Conservation (phyloP, 2,888 invertebrate species). For the Allygus modestus region DNA sequence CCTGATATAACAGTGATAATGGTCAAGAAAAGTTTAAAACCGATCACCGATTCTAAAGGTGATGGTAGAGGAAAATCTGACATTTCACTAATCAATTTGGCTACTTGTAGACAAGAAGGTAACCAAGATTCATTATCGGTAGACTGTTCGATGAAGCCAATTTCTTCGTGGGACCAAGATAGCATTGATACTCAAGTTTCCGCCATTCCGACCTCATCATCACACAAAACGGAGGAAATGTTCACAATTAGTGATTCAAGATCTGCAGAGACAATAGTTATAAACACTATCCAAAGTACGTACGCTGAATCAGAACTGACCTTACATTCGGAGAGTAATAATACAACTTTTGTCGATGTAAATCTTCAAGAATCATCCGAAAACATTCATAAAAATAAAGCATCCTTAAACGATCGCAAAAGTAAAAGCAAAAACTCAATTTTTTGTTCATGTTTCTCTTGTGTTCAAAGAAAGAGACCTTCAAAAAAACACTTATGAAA, state of each 20-base stretch:
- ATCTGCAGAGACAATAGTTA: neutral
- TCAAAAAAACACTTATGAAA: neutral
- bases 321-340: neutral
- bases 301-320: conserved; percentile 21
- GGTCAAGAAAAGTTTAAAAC: conserved; percentile 31
- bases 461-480: conserved; percentile 2
- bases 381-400: neutral
- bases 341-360: conserved; percentile 23
- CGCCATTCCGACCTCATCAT: neutral
- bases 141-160: neutral
- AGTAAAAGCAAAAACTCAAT: neutral
- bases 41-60: neutral
- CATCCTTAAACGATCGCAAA: neutral
- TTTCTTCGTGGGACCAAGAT: conserved; percentile 17
- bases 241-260: conserved; percentile 4
- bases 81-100: neutral
- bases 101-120: neutral
- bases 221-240: neutral
- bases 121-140: neutral
- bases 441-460: conserved; percentile 6
- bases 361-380: conserved; percentile 18
- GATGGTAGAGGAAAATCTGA: conserved; percentile 10
- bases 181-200: neutral
- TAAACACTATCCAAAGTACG: conserved; percentile 15
- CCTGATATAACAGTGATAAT: conserved; percentile 26